phyloP scores from a whole-genome alignment of 2,797 vertebrate genomes.

The Lateolabrax maculatus region DNA sequence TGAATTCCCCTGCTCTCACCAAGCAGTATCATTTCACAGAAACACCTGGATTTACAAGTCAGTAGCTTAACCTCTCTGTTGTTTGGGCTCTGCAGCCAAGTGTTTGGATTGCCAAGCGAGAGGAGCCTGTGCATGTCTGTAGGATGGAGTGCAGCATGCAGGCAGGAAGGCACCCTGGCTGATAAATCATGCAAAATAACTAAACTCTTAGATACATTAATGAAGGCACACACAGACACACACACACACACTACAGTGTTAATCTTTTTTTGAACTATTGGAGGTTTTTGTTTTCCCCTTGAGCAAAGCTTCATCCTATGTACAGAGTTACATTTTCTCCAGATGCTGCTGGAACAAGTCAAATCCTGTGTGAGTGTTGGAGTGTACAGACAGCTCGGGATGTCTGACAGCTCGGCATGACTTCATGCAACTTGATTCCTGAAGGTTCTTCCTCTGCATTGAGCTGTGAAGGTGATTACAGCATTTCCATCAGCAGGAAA shows the following conservation, averaged over 20 bases:
- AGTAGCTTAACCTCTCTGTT: slow-evolving; percentile 36
- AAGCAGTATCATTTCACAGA: slow-evolving; percentile 39
- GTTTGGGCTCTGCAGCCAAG: slow-evolving; percentile 62
- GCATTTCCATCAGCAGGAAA: slow-evolving; percentile 23
- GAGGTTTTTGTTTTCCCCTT: slow-evolving; percentile 36
- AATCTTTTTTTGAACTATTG: slow-evolving; percentile 16
- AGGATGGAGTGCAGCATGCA: slow-evolving; percentile 29
- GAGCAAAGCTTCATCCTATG: slow-evolving; percentile 52
- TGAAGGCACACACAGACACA: slow-evolving; percentile 11
- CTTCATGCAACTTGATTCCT: slow-evolving; percentile 37
- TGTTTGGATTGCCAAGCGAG: slow-evolving; percentile 39
- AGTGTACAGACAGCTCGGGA: slow-evolving; percentile 19
- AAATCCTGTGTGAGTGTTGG: slow-evolving; percentile 34
- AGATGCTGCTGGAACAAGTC: slow-evolving; percentile 56
- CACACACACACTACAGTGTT: background rate
- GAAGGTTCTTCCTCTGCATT: slow-evolving; percentile 26
- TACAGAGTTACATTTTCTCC: slow-evolving; percentile 46
- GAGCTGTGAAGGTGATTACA: slow-evolving; percentile 43
- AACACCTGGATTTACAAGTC: slow-evolving; percentile 61
- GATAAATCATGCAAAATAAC: slow-evolving; percentile 36
- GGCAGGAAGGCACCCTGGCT: background rate
- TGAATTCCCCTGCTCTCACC: slow-evolving; percentile 33
- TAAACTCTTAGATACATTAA: slow-evolving; percentile 15
- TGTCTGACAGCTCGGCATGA: slow-evolving; percentile 8
- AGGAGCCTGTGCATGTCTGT: slow-evolving; percentile 25